phyloP scores from a whole-genome alignment of 92 coral and sea anemone species.

The Umimayanthus chanpuru region DNA sequence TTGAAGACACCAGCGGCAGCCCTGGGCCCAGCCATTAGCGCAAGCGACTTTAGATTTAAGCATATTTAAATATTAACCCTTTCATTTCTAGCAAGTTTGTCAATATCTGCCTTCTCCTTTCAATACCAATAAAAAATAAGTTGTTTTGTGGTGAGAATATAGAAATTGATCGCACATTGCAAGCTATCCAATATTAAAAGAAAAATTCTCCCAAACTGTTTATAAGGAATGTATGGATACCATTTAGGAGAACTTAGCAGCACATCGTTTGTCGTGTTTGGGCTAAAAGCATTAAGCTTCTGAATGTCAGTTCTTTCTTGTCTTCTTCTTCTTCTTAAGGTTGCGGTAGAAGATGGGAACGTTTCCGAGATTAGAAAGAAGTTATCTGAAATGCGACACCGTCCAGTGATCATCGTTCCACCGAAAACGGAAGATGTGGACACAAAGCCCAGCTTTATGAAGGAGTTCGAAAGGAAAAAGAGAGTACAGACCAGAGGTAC shows the following conservation, averaged over 20 bases:
- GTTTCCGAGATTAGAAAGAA: conserved; percentile 15
- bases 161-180: no score
- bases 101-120: no score
- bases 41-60: not conserved
- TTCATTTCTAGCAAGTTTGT: no score
- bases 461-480: conserved; percentile 84
- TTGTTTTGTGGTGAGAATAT: no score
- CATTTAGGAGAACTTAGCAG: no score
- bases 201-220: no score
- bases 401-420: conserved; percentile 1
- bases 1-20: no score
- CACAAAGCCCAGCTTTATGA: conserved; percentile 79
- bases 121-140: no score
- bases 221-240: no score
- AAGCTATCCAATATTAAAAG: no score
- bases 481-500: conserved; percentile 62
- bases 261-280: no score
- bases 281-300: not conserved
- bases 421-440: conserved; percentile 56
- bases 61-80: no score
- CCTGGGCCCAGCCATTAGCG: not conserved
- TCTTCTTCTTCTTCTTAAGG: not conserved
- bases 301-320: not conserved
- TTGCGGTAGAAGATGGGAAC: conserved; percentile 14
- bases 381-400: conserved; percentile 36